Evolutionary conservation across 2,113 vertebrate genomes (phyloP).

Genomic region (Misgurnus anguillicaudatus): DNA sequence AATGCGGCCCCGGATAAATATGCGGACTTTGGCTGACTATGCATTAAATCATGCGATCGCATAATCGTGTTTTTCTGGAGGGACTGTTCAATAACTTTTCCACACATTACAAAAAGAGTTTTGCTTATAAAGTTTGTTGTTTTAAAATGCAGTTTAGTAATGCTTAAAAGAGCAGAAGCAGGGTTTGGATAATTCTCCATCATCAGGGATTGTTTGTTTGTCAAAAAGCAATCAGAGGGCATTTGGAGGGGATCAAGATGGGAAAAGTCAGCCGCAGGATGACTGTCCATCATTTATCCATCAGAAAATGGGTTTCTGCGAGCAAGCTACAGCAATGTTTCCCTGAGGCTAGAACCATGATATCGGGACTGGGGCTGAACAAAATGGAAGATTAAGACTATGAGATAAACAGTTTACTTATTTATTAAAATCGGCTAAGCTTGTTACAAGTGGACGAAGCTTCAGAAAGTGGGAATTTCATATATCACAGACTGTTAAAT

Average conservation of each 20-base stretch:
- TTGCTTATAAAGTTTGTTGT: not conserved
- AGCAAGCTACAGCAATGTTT: conserved; percentile 39
- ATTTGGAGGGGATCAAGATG: conserved; percentile 49
- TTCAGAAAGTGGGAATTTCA: not conserved
- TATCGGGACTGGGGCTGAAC: conserved; percentile 31
- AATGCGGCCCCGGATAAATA: too few relatives aligned
- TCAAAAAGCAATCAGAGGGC: conserved; percentile 44
- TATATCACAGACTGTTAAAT: too few relatives aligned
- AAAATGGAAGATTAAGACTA: conserved; percentile 48
- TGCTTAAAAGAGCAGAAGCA: conserved; percentile 4
- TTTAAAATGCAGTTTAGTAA: conserved; percentile 17
- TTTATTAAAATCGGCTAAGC: conserved; percentile 20
- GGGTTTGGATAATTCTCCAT: conserved; percentile 23
- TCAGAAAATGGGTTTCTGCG: conserved; percentile 44
- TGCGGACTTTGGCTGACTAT: too few relatives aligned
- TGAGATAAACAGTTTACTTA: not conserved
- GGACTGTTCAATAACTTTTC: too few relatives aligned
- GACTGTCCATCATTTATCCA: conserved; percentile 51
- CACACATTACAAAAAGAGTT: too few relatives aligned
- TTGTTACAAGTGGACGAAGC: conserved; percentile 4
- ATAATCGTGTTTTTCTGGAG: too few relatives aligned
- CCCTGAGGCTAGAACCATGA: conserved; percentile 44
- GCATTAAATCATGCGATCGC: too few relatives aligned
- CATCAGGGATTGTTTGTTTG: conserved; percentile 35
- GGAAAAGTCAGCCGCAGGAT: conserved; percentile 20